phyloP scores from a whole-genome alignment of 2,888 invertebrate genomes.

The Drosophila meridionalis region DNA sequence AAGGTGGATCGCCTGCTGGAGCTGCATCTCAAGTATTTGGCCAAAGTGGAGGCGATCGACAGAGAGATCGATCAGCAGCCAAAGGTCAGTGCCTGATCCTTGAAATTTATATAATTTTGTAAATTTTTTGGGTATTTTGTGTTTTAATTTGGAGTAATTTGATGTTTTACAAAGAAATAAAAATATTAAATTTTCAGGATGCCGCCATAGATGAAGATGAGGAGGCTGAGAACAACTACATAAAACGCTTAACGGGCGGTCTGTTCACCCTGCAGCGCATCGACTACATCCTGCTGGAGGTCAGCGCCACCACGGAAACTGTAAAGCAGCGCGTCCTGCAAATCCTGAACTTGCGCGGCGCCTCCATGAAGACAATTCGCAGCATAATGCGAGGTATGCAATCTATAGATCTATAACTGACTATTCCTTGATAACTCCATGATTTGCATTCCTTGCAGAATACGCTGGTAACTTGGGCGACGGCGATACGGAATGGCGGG shows the following conservation, averaged over 20 bases:
- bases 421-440: background rate
- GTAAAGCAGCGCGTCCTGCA: constrained; percentile 95
- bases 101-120: background rate
- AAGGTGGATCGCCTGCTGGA: constrained; percentile 98
- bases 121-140: background rate
- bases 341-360: constrained; percentile 94
- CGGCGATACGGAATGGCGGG: constrained; percentile 91
- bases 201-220: constrained; percentile 88
- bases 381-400: constrained; percentile 95
- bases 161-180: background rate
- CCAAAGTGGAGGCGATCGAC: constrained; percentile 95
- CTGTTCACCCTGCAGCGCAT: constrained; percentile 98
- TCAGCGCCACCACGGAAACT: constrained; percentile 88
- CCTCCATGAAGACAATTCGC: constrained; percentile 95
- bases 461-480: constrained; percentile 98
- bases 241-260: constrained; percentile 95
- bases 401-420: no score
- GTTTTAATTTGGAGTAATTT: background rate
- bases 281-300: constrained; percentile 94
- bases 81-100: constrained; percentile 71
- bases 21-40: constrained; percentile 98
- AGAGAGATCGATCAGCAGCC: constrained; percentile 88
- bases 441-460: constrained; percentile 86
- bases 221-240: constrained; percentile 94
- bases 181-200: constrained; percentile 58